Conservation (phyloP, 2,113 vertebrate species). For the Anthoscopus minutus region DNA sequence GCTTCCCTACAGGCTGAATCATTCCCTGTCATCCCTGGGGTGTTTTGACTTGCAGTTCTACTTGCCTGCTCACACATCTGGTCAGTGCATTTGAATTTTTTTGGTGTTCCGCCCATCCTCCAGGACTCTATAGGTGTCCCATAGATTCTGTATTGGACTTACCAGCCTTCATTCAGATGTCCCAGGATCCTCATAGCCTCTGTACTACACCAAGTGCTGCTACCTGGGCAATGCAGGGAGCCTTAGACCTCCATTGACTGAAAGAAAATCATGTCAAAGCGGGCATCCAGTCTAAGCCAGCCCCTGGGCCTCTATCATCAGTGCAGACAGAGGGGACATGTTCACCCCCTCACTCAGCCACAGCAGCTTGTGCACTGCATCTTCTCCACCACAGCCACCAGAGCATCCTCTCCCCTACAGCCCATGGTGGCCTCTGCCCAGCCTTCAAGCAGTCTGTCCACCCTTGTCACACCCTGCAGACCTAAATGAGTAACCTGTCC, state of each 20-base stretch:
- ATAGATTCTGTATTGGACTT: background rate
- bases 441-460: background rate
- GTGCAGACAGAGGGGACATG: background rate
- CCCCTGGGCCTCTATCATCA: background rate
- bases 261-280: background rate
- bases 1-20: background rate
- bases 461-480: background rate
- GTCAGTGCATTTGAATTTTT: background rate
- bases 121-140: background rate
- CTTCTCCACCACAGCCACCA: background rate
- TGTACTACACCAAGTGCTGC: background rate
- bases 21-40: background rate
- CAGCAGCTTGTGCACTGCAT: background rate
- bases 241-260: background rate
- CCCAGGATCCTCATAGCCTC: background rate
- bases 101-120: background rate
- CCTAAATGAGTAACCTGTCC: background rate
- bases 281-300: background rate
- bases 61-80: background rate
- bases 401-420: background rate
- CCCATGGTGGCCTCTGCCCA: background rate
- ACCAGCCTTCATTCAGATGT: background rate
- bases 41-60: background rate
- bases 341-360: background rate
- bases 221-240: background rate